phyloP scores from a whole-genome alignment of 2,888 invertebrate species.

The Caenorhabditis japonica region DNA sequence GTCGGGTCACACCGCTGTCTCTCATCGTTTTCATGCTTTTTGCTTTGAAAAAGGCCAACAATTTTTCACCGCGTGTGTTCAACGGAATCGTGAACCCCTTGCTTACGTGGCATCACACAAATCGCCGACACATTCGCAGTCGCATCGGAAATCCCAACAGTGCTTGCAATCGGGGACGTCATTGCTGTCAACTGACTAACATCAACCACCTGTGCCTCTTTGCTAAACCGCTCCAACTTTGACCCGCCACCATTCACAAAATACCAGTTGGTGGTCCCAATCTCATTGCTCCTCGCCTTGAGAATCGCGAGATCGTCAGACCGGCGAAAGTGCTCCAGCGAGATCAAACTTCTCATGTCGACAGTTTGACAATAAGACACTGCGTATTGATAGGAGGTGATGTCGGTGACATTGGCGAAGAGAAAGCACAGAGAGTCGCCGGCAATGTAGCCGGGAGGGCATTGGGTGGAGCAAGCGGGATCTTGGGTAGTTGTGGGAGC shows the following conservation, averaged over 20 bases:
- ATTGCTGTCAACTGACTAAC: conserved; percentile 26
- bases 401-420: conserved; percentile 10
- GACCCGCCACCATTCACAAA: conserved; percentile 50
- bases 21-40: too few relatives aligned
- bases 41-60: too few relatives aligned
- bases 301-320: conserved; percentile 19
- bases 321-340: conserved; percentile 32
- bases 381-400: conserved; percentile 41
- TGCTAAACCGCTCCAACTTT: conserved; percentile 15
- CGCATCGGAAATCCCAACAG: conserved; percentile 29
- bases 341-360: conserved; percentile 23
- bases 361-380: conserved; percentile 35
- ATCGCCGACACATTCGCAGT: conserved; percentile 40
- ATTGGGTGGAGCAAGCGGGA: conserved; percentile 30
- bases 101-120: conserved; percentile 43
- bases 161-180: conserved; percentile 26
- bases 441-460: conserved; percentile 30
- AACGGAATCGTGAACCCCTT: too few relatives aligned
- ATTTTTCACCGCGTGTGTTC: too few relatives aligned
- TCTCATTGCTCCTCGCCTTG: background rate
- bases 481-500: background rate
- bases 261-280: conserved; percentile 5
- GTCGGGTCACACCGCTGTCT: too few relatives aligned
- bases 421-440: conserved; percentile 27
- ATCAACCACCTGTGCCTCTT: conserved; percentile 32